Conservation (phyloP, 2,797 vertebrate species). For the Poeciliopsis presidionis region DNA sequence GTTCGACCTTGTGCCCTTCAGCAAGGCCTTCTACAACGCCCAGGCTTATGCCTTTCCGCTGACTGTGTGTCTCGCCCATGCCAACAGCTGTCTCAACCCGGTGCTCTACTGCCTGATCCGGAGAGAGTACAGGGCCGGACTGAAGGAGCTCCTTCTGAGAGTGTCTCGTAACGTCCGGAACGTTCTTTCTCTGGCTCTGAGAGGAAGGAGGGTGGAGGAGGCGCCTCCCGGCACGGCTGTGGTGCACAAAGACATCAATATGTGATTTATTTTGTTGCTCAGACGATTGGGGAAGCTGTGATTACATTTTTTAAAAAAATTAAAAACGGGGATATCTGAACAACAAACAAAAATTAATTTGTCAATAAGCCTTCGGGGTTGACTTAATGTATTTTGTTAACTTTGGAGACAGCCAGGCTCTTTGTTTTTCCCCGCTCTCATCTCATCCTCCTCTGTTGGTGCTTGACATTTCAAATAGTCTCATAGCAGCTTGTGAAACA, state of each 20-base stretch:
- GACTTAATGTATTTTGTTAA: slow-evolving; percentile 6
- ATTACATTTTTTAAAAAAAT: neutral
- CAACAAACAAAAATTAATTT: neutral
- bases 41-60: slow-evolving; percentile 85
- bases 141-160: slow-evolving; percentile 78
- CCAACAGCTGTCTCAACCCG: slow-evolving; percentile 86
- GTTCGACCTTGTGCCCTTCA: slow-evolving; percentile 84
- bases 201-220: slow-evolving; percentile 72
- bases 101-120: slow-evolving; percentile 85
- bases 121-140: slow-evolving; percentile 77
- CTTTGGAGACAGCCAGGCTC: neutral
- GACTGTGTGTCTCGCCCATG: slow-evolving; percentile 83
- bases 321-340: neutral
- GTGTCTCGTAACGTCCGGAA: slow-evolving; percentile 67
- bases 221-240: slow-evolving; percentile 62
- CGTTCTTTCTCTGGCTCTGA: slow-evolving; percentile 61
- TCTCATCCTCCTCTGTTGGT: neutral
- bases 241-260: slow-evolving; percentile 63
- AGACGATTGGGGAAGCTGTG: neutral
- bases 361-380: neutral
- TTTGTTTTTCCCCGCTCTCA: neutral
- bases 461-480: neutral
- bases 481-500: neutral
- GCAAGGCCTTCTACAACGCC: slow-evolving; percentile 82
- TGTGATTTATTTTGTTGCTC: slow-evolving; percentile 48